phyloP scores from a whole-genome alignment of 2,797 vertebrate genomes.

The Mormyrops attenuatus region DNA sequence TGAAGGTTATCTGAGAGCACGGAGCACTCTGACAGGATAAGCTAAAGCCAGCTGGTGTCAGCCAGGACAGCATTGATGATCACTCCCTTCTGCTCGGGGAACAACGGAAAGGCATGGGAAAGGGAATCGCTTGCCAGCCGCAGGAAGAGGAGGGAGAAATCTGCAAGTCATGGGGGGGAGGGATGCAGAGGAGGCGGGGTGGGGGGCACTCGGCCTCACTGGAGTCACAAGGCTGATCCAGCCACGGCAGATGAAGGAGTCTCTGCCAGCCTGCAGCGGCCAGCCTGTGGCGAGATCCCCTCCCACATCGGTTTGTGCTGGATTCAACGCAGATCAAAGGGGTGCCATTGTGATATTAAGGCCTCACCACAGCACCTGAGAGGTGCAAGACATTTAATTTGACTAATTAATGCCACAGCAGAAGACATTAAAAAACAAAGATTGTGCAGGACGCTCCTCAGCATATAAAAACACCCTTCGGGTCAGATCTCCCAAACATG shows the following conservation, averaged over 20 bases:
- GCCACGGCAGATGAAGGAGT: neutral
- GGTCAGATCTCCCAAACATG: neutral
- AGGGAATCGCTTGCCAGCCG: neutral
- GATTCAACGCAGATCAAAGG: neutral
- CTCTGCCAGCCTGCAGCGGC: neutral
- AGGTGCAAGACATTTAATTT: neutral
- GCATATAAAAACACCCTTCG: neutral
- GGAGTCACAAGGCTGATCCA: neutral
- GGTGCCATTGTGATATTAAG: neutral
- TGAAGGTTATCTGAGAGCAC: neutral
- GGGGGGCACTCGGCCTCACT: neutral
- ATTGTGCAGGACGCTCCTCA: neutral
- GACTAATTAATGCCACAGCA: neutral
- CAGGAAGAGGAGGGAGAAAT: neutral
- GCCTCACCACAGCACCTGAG: neutral
- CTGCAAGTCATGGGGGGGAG: slow-evolving; percentile 14
- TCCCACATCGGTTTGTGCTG: neutral
- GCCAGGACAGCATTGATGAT: neutral
- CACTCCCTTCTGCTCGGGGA: neutral
- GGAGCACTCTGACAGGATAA: neutral
- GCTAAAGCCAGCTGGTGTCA: neutral
- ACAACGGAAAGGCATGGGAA: neutral
- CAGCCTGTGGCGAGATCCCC: neutral
- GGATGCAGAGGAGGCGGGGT: neutral
- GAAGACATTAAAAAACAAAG: neutral